These are phyloP conservation scores for Pitangus sulphuratus DNA, from an alignment of 2,797 vertebrate genomes.

Conservation along the genomic window DNA sequence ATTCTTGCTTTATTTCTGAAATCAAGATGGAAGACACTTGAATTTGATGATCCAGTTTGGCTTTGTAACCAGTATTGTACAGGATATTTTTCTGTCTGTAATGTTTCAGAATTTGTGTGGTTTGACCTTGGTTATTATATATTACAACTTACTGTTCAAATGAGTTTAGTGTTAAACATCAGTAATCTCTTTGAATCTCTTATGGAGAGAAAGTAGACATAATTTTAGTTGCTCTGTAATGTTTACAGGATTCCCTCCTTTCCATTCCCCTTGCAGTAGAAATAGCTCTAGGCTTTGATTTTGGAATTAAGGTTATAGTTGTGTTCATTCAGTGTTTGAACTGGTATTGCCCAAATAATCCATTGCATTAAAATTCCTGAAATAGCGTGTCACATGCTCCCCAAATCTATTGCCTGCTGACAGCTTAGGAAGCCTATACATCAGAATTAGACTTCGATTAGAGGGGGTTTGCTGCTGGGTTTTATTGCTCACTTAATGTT, in stretches of 20 bases:
- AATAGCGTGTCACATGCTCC: background rate
- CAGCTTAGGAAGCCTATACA: background rate
- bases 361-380: background rate
- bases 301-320: background rate
- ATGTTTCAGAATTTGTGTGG: background rate
- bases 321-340: background rate
- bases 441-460: background rate
- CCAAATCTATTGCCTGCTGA: background rate
- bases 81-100: background rate
- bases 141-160: background rate
- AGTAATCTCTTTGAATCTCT: background rate
- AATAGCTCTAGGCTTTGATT: background rate
- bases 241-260: background rate
- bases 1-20: background rate
- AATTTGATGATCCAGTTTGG: background rate
- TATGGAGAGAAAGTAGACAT: background rate
- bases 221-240: background rate
- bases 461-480: background rate
- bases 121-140: background rate
- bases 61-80: background rate
- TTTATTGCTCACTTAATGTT: background rate
- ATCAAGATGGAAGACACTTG: background rate
- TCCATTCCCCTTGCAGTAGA: background rate
- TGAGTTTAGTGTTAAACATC: background rate
- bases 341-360: background rate